A percentile compares a stretch with the other conserved stretches of the same genome.
Evolutionary conservation across 2,797 vertebrate species (phyloP).

Genomic region (Staurois parvus): DNA sequence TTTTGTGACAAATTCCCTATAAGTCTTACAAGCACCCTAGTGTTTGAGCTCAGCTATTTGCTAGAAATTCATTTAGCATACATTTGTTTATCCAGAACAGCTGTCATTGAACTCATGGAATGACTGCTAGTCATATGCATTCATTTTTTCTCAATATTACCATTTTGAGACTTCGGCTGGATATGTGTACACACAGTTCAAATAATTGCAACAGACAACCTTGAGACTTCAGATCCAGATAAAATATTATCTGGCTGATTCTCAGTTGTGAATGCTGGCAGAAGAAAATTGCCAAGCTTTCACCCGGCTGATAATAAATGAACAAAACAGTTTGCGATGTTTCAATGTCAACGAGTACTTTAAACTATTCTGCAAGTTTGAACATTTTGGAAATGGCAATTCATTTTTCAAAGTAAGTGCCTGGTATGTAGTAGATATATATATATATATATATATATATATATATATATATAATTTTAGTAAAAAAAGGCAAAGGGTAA

Average conservation of each 20-base stretch:
- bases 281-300: neutral
- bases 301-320: neutral
- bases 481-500: neutral
- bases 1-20: neutral
- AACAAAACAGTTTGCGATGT: neutral
- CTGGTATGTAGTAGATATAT: neutral
- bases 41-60: too few species aligned
- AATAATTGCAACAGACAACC: neutral
- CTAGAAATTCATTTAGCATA: neutral
- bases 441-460: too few species aligned
- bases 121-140: neutral
- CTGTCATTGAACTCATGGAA: neutral
- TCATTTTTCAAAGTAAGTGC: neutral
- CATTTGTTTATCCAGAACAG: neutral
- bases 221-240: neutral
- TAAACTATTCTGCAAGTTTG: neutral
- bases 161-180: neutral
- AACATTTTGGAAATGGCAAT: neutral
- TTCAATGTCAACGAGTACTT: neutral
- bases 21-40: too few species aligned
- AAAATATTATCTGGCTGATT: neutral
- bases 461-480: neutral
- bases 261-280: neutral
- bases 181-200: neutral
- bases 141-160: neutral